Conservation (phyloP, 2,888 invertebrate species). For the Yponomeuta sedellus region DNA sequence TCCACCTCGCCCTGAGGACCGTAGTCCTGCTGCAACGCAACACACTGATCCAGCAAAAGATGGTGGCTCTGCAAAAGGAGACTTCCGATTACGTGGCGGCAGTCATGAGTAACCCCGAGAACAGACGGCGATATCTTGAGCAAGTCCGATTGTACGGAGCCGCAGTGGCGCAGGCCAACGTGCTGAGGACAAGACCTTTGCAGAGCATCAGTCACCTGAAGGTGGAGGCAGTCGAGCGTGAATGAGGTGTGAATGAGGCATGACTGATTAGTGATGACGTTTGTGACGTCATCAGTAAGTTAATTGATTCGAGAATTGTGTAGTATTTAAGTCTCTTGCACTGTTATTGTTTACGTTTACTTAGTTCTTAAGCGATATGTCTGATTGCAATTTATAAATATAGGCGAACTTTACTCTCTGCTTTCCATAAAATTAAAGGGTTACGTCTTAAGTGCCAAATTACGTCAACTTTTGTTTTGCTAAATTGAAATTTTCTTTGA, state of each 20-base stretch:
- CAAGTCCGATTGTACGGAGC: conserved; percentile 38
- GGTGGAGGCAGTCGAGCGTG: not conserved
- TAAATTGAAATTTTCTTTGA: too few relatives aligned
- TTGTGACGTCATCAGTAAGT: conserved; percentile 19
- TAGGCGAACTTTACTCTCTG: not conserved
- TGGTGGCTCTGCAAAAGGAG: conserved; percentile 77
- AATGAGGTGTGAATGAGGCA: not conserved
- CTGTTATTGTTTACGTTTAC: conserved; percentile 16
- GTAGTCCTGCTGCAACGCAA: conserved; percentile 79
- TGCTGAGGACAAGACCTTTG: not conserved
- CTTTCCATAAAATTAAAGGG: not conserved
- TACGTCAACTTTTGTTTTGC: too few relatives aligned
- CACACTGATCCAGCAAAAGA: conserved; percentile 76
- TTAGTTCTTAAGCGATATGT: conserved; percentile 19
- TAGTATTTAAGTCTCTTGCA: conserved; percentile 9
- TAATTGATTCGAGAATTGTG: conserved; percentile 18
- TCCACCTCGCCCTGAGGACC: conserved; percentile 79
- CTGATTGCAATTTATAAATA: not conserved
- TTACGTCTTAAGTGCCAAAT: not conserved
- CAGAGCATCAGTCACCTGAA: not conserved
- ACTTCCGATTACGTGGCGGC: conserved; percentile 78
- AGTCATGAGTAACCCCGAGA: conserved; percentile 74
- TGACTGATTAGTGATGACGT: not conserved
- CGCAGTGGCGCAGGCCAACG: not conserved
- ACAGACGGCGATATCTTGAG: conserved; percentile 46